Conservation (phyloP, 2,888 invertebrate genomes). For the Drosophila buzzatii region DNA sequence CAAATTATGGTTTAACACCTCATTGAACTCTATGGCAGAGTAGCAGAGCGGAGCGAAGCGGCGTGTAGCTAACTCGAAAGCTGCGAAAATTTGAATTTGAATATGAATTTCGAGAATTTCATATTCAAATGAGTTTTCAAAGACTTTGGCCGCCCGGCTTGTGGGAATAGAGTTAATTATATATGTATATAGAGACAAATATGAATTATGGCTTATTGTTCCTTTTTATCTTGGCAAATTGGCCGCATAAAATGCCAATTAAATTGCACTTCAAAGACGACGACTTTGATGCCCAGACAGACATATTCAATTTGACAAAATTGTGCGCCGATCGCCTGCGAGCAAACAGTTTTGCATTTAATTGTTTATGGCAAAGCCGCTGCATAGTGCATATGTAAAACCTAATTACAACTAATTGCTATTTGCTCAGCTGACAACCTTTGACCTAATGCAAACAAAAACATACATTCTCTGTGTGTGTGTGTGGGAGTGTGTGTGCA, state of each 20-base stretch:
- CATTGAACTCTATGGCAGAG: slow-evolving; percentile 78
- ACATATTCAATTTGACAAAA: slow-evolving; percentile 30
- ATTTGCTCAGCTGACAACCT: slow-evolving; percentile 79
- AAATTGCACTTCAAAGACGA: slow-evolving; percentile 45
- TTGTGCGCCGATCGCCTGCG: slow-evolving; percentile 25
- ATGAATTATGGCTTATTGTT: slow-evolving; percentile 72
- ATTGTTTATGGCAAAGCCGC: slow-evolving; percentile 47
- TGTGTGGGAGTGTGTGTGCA: slow-evolving; percentile 18
- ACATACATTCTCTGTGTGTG: slow-evolving; percentile 26
- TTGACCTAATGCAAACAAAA: slow-evolving; percentile 73
- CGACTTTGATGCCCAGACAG: slow-evolving; percentile 20
- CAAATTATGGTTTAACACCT: slow-evolving; percentile 85
- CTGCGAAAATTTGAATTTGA: slow-evolving; percentile 74
- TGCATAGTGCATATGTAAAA: slow-evolving; percentile 58
- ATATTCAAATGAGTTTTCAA: slow-evolving; percentile 82
- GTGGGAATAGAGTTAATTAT: slow-evolving; percentile 75
- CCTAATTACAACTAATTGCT: slow-evolving; percentile 79
- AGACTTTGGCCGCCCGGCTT: slow-evolving; percentile 59
- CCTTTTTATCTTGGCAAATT: slow-evolving; percentile 52
- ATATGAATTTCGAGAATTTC: slow-evolving; percentile 73
- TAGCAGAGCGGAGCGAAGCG: slow-evolving; percentile 33
- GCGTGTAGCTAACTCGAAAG: slow-evolving; percentile 15
- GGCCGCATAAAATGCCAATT: slow-evolving; percentile 54
- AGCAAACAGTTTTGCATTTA: slow-evolving; percentile 38
- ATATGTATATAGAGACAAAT: slow-evolving; percentile 47